phyloP scores from a whole-genome alignment of 2,113 vertebrate species.

The Myotis davidii region DNA sequence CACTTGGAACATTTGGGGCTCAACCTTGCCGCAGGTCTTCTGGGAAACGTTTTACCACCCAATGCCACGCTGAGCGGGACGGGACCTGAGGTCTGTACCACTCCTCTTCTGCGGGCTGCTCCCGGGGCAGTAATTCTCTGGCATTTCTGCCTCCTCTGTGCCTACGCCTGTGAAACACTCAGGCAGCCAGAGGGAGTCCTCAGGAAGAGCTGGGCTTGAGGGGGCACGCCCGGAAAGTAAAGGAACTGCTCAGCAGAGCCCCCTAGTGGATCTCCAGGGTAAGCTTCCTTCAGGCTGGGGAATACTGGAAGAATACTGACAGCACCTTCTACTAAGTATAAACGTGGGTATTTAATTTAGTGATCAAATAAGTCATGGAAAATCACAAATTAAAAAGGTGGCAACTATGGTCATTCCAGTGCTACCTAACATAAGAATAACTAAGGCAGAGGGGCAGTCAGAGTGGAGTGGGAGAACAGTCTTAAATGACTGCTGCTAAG shows the following conservation, averaged over 20 bases:
- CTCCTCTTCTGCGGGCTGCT: accelerated
- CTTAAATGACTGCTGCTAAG: not conserved
- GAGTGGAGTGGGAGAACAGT: not conserved
- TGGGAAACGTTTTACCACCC: not conserved
- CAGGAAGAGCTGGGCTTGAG: not conserved
- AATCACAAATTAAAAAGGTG: not conserved
- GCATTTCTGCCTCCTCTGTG: not conserved
- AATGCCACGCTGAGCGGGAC: not conserved
- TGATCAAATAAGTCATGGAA: not conserved
- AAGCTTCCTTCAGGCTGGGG: not conserved
- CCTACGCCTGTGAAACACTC: accelerated
- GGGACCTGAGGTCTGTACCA: accelerated
- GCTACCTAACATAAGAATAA: not conserved
- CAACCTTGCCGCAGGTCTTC: accelerated
- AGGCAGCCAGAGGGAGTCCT: not conserved
- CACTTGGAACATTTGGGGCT: accelerated
- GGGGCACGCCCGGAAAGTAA: too few relatives aligned
- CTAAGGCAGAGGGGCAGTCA: not conserved
- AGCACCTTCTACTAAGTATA: not conserved
- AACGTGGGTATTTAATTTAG: not conserved
- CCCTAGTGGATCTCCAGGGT: not conserved
- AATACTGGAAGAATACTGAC: not conserved
- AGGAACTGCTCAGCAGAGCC: not conserved
- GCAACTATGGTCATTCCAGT: not conserved
- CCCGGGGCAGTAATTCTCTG: accelerated